Conservation (phyloP, 2,888 invertebrate genomes). For the Lagria hirta region DNA sequence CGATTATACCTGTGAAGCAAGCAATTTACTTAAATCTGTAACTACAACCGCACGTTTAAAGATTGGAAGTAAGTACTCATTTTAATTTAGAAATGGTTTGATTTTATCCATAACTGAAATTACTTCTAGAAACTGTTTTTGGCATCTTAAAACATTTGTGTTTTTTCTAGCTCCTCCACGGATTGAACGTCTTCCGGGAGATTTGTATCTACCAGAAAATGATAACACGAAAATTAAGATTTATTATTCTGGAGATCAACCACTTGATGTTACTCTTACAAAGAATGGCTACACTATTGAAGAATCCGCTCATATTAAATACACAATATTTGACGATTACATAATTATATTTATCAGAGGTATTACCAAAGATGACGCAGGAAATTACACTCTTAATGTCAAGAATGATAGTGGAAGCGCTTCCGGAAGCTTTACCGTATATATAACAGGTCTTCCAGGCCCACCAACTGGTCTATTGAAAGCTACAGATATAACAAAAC, state of each 20-base stretch:
- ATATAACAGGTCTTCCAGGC: constrained; percentile 92
- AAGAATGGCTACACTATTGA: constrained; percentile 79
- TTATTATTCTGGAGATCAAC: constrained; percentile 94
- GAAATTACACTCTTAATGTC: constrained; percentile 81
- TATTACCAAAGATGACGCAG: constrained; percentile 86
- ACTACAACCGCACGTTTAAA: constrained; percentile 85
- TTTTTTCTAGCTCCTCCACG: constrained; percentile 75
- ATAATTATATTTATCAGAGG: constrained; percentile 94
- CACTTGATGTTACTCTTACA: constrained; percentile 82
- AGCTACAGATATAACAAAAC: constrained; percentile 83
- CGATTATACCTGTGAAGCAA: constrained; percentile 94
- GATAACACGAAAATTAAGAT: constrained; percentile 98
- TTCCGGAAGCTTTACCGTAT: constrained; percentile 79
- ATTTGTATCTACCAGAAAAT: constrained; percentile 86
- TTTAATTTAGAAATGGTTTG: too few relatives aligned
- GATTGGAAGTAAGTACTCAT: constrained; percentile 74
- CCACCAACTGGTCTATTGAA: constrained; percentile 93
- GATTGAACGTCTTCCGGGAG: constrained; percentile 87
- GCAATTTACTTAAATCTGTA: constrained; percentile 89
- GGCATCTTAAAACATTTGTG: constrained; percentile 21
- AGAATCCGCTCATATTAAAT: constrained; percentile 79
- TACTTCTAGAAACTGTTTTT: constrained; percentile 2
- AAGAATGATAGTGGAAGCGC: constrained; percentile 90
- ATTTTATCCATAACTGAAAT: too few relatives aligned
- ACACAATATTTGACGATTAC: constrained; percentile 95